Base-by-base conservation (phyloP, 2,888 invertebrate species). In the Leptopterna dolabrata region DNA sequence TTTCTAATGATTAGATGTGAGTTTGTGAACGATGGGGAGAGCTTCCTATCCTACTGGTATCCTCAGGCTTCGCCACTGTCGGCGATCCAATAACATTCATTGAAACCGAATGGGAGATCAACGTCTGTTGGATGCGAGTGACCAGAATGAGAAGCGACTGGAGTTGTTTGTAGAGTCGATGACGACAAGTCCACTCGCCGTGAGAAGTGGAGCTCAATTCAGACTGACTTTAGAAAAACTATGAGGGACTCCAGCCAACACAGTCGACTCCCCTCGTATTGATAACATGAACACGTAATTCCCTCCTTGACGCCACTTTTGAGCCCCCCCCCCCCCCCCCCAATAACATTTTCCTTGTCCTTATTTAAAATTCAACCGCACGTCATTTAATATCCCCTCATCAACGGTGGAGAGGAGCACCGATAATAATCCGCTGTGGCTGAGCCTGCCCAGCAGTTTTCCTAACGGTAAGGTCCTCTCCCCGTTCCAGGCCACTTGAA, bases 321-420 rank as follows among this genome's bases (percentile, higher is more conserved):
- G 36, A 43, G 16, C n/a, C n/a, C n/a, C n/a, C n/a, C n/a, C n/a
- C n/a, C n/a, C n/a, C n/a, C n/a, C n/a, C n/a, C n/a, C n/a, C n/a
- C n/a, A n/a, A n/a, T n/a, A 36, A 7, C 2, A 7, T 36, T 36
- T 36, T 36, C 7, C 7, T 36, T 36, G 36, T 36, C 7, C 36
- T 4, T 30, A 43, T 83, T 83, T 83, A 83, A 83, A 83, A 83
- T 83, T 83, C 83, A 70, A 83, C 70, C 83, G 19, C 83, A 83
- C 71, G 83, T 70, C 36, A 41, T 70, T 83, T 70, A 30, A 83
- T 83, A 43, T 70, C 83, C 81, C 45, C 81, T 27, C 81, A 81
- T 81, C 81, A 81, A 55, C 81, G 55, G 27, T 19, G 45, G 36
- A 27, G 4, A n/a, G 14, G 13, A 43, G 78, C 13, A 78, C 78